These are phyloP conservation scores for Poecilia wingei DNA, from an alignment of 2,797 vertebrate genomes.

Conservation along the genomic window DNA sequence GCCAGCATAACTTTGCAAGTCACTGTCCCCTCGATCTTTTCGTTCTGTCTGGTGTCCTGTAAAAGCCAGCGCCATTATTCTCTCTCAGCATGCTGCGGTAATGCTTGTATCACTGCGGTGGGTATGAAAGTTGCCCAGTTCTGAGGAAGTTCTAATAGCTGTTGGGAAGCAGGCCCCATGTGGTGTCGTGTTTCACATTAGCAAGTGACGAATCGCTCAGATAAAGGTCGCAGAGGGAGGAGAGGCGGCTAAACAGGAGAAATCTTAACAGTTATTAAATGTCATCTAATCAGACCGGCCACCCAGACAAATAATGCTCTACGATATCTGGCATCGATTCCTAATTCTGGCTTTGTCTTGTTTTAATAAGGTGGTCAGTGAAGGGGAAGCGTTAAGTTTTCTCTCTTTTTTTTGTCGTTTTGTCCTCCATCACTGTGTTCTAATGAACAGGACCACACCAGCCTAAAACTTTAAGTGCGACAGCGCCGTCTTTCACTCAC, in stretches of 20 bases:
- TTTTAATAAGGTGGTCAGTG: slow-evolving; percentile 28
- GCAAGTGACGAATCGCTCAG: neutral
- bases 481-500: neutral
- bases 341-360: slow-evolving; percentile 1
- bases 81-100: neutral
- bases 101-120: neutral
- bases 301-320: slow-evolving; percentile 1
- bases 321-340: neutral
- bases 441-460: neutral
- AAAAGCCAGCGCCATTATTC: neutral
- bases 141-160: neutral
- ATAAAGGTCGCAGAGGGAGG: neutral
- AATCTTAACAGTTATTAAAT: neutral
- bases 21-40: neutral
- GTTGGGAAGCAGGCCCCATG: neutral
- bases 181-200: neutral
- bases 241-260: neutral
- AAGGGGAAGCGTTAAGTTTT: slow-evolving; percentile 23
- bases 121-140: neutral
- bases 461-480: neutral
- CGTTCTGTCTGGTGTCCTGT: neutral
- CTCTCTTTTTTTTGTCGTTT: neutral
- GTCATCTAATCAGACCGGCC: neutral
- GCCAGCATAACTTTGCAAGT: neutral
- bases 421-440: neutral